phyloP scores from a whole-genome alignment of 1,140 invertebrate species.

The Zaprionus inermis region DNA sequence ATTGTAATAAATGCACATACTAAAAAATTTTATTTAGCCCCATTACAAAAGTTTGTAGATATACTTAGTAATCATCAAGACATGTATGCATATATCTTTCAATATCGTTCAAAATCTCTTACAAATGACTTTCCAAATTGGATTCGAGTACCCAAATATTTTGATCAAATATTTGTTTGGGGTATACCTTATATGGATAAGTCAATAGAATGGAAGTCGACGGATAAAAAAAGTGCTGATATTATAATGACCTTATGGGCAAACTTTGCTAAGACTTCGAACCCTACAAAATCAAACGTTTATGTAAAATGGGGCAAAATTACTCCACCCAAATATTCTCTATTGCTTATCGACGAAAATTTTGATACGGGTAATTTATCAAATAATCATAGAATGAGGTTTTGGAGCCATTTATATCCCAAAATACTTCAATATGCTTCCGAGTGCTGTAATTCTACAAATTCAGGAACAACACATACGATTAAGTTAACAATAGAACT shows the following conservation, averaged over 20 bases:
- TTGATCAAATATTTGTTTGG: conserved; percentile 91
- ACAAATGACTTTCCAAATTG: conserved; percentile 88
- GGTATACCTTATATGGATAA: conserved; percentile 89
- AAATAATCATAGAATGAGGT: conserved; percentile 90
- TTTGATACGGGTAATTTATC: conserved; percentile 90
- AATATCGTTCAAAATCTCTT: conserved; percentile 89
- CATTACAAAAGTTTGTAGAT: conserved; percentile 88
- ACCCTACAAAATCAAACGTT: conserved; percentile 88
- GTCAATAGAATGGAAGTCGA: conserved; percentile 88
- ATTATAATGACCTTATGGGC: conserved; percentile 91
- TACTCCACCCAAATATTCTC: conserved; percentile 86
- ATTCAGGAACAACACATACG: conserved; percentile 28
- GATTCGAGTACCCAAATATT: conserved; percentile 91
- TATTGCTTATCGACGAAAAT: conserved; percentile 89
- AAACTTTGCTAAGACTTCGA: conserved; percentile 89
- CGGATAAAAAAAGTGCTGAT: conserved; percentile 90
- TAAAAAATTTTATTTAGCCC: conserved; percentile 90
- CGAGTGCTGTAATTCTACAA: conserved; percentile 87
- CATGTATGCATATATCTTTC: conserved; percentile 90
- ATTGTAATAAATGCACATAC: conserved; percentile 88
- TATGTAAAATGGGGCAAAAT: conserved; percentile 90
- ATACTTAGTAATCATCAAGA: conserved; percentile 86
- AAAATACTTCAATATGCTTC: conserved; percentile 88
- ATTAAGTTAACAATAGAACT: conserved; percentile 18
- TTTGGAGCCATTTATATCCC: conserved; percentile 93